Percentiles rank a stretch among this genome's conserved stretches.
These are phyloP conservation scores for Sarcophilus harrisii DNA, from an alignment of 2,797 vertebrate species.

Conservation along the genomic window DNA sequence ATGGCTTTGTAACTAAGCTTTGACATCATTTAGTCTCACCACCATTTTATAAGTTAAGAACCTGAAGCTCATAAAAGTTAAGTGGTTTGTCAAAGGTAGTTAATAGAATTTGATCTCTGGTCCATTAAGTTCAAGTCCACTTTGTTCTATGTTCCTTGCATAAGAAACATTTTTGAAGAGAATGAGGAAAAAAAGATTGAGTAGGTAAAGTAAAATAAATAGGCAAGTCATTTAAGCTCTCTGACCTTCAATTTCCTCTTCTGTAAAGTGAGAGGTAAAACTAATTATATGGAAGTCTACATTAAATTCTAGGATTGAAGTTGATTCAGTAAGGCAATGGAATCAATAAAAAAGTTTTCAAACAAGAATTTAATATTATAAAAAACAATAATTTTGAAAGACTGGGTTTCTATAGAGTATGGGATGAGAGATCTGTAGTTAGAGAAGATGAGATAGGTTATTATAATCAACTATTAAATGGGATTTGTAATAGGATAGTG, in stretches of 20 bases:
- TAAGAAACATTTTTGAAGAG: not conserved
- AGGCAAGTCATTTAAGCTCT: not conserved
- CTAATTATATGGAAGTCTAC: not conserved
- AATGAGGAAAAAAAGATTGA: not conserved
- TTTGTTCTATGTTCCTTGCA: not conserved
- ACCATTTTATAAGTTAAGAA: not conserved
- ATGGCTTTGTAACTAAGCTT: not conserved
- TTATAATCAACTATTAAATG: not conserved
- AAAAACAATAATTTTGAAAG: not conserved
- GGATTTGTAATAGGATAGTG: not conserved
- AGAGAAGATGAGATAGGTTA: not conserved
- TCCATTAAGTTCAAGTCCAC: not conserved
- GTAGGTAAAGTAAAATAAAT: not conserved
- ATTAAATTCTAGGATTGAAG: not conserved
- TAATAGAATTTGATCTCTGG: not conserved
- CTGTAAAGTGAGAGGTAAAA: not conserved
- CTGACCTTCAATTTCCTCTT: not conserved
- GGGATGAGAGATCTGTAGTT: not conserved
- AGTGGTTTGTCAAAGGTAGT: not conserved
- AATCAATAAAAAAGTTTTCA: not conserved
- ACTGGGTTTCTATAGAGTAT: not conserved
- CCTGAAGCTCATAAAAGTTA: not conserved
- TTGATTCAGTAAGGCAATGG: not conserved
- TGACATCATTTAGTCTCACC: not conserved
- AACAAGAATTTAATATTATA: not conserved